These are phyloP conservation scores for Acronicta alni DNA, from an alignment of 2,888 invertebrate genomes.

Conservation along the genomic window DNA sequence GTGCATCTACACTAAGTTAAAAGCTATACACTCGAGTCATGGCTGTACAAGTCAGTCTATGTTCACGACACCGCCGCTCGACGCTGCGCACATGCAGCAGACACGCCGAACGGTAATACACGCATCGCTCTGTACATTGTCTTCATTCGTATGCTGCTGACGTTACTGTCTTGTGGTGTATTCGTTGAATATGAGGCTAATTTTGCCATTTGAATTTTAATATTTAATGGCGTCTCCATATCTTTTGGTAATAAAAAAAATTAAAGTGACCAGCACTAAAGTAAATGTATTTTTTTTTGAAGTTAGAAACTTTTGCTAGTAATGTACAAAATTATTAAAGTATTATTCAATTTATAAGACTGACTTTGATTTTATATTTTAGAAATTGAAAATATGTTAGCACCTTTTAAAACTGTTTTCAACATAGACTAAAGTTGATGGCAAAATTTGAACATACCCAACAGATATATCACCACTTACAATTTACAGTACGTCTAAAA, in stretches of 20 bases:
- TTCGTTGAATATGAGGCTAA: constrained; percentile 15
- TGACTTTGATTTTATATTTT: no score
- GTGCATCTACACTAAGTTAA: constrained; percentile 66
- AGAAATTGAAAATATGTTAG: no score
- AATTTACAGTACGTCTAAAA: constrained; percentile 34
- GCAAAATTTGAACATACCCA: constrained; percentile 12
- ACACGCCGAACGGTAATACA: constrained; percentile 45
- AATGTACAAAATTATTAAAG: no score
- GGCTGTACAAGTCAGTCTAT: constrained; percentile 87
- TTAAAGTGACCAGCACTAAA: no score
- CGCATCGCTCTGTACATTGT: constrained; percentile 52
- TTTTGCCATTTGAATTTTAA: background rate
- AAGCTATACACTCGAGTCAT: constrained; percentile 76
- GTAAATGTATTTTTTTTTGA: no score
- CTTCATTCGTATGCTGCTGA: constrained; percentile 42
- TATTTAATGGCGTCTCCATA: background rate
- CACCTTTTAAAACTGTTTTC: no score
- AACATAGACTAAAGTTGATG: background rate
- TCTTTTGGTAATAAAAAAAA: no score
- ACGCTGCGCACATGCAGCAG: constrained; percentile 46
- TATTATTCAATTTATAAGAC: no score
- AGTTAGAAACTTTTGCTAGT: no score
- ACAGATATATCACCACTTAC: constrained; percentile 29
- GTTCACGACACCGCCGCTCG: constrained; percentile 80
- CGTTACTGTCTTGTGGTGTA: constrained; percentile 29